Conservation (phyloP, 1,140 invertebrate species). For the Pantala flavescens region DNA sequence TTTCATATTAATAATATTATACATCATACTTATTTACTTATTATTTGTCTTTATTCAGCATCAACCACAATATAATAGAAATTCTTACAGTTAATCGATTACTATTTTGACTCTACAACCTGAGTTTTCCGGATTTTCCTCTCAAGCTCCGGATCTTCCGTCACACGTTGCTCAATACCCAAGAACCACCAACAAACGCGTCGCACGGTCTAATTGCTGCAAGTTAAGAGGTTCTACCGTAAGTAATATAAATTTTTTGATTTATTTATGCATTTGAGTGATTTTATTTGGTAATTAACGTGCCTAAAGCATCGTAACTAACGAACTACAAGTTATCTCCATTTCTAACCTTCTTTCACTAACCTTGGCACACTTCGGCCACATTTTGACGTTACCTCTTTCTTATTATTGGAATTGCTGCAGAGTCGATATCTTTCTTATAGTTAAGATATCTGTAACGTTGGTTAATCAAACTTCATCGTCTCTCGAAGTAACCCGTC, state of each 20-base stretch:
- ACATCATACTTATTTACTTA: too few relatives aligned
- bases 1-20: too few relatives aligned
- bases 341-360: neutral
- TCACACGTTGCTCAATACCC: slow-evolving; percentile 25
- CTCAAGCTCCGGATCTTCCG: slow-evolving; percentile 17
- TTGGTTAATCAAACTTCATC: too few relatives aligned
- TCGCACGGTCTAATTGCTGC: slow-evolving; percentile 22
- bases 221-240: slow-evolving; percentile 26
- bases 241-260: slow-evolving; percentile 20
- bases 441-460: too few relatives aligned
- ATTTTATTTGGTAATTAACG: slow-evolving; percentile 12
- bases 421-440: too few relatives aligned
- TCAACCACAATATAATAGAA: too few relatives aligned
- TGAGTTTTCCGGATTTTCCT: neutral
- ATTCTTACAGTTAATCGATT: too few relatives aligned
- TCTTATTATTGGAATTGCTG: too few relatives aligned
- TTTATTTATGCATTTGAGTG: neutral
- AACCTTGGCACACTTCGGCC: neutral
- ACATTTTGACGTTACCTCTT: too few relatives aligned
- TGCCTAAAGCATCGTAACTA: neutral
- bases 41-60: too few relatives aligned
- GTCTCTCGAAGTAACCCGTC: too few relatives aligned
- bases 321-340: neutral
- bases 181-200: slow-evolving; percentile 22
- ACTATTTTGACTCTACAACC: neutral